Base-by-base conservation (phyloP, 2,888 invertebrate genomes). In the Melinopterus prodromus region DNA sequence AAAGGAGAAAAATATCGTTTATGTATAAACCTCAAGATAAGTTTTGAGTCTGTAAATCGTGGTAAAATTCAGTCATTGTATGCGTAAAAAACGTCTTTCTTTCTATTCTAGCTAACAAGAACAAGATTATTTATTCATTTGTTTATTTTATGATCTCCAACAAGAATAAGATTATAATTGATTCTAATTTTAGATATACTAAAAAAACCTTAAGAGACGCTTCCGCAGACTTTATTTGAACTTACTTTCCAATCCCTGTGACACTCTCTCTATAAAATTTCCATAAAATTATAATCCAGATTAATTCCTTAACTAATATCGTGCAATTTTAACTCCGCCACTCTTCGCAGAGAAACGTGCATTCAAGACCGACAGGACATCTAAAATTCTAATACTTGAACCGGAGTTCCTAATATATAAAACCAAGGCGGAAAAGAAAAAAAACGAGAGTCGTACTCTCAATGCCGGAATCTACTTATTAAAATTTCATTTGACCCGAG, bases 401-500 rank as follows among this genome's bases (percentile, higher is more conserved):
- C 53, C 53, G 53, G 53, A 53, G 53, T 53, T 53, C 53, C 53
- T 53, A 53, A 53, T 53, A 53, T 53, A 53, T 53, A 53, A 53
- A 53, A 53, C 53, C 53, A 53, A 53, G 53, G 53, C 53, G 53
- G 35, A 74, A 36, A 74, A 37, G 36, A 74, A 74, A 71, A 70
- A 36, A 74, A 36, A 35, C 74, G 9, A 36, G 36, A 35, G 71
- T 35, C 26, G 74, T 74, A 35, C 37, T 74, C 37, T 74, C 74
- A 35, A 36, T 36, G 74, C 74, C 37, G 74, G 74, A 74, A 74
- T 74, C 74, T 74, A 37, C 74, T 37, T 74, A 37, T 74, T 74
- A 74, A 74, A 74, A 74, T 74, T 74, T 74, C 74, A 74, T 74
- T 74, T 74, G 74, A 35, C 74, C 74, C 74, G 26, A 37, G 35